Conservation (phyloP, 2,888 invertebrate genomes). For the Calameuta filiformis region DNA sequence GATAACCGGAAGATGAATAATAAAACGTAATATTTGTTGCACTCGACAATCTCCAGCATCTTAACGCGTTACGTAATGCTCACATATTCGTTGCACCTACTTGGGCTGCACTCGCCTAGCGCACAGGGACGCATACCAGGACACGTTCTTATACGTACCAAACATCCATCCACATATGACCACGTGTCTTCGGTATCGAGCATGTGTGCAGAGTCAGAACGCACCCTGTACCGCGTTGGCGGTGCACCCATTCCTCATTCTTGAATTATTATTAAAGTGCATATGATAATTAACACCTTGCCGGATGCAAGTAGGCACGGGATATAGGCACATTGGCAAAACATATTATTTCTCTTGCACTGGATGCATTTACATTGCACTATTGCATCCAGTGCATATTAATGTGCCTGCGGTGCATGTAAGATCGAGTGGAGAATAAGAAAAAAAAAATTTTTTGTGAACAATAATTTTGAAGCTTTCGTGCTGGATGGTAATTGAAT, state of each 20-base stretch:
- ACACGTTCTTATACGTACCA: not conserved
- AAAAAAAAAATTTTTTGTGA: too few relatives aligned
- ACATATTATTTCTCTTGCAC: too few relatives aligned
- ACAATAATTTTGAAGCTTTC: not conserved
- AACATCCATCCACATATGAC: not conserved
- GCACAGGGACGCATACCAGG: conserved; percentile 10
- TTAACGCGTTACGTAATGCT: conserved; percentile 53
- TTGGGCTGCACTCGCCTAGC: conserved; percentile 14
- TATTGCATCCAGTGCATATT: not conserved
- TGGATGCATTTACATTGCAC: not conserved
- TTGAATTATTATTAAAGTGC: conserved; percentile 35
- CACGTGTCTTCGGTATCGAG: not conserved
- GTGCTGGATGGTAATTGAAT: too few relatives aligned
- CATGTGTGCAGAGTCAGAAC: not conserved
- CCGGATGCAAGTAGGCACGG: conserved; percentile 14
- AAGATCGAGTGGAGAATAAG: not conserved
- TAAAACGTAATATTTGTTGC: conserved; percentile 53
- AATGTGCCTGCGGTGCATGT: not conserved
- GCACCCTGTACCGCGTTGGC: not conserved
- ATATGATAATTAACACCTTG: conserved; percentile 37
- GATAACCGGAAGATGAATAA: conserved; percentile 51
- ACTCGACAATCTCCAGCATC: conserved; percentile 46
- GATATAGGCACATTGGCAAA: not conserved
- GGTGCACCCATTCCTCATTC: conserved; percentile 32
- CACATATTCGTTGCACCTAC: conserved; percentile 39